phyloP scores from a whole-genome alignment of 2,888 invertebrate species.

The Lepidonotus clava region DNA sequence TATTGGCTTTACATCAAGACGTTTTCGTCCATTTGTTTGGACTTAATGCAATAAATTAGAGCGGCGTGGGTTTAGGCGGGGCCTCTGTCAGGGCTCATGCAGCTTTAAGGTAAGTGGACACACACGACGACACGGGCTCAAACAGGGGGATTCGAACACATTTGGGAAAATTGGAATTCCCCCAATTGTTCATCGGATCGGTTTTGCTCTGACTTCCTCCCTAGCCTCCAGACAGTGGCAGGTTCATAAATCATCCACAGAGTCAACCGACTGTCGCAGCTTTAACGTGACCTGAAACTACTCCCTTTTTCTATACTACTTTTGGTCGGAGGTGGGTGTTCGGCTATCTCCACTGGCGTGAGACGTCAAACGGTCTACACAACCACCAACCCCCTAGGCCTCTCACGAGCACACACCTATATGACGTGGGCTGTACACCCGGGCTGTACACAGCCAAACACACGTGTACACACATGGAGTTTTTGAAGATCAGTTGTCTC shows the following conservation, averaged over 20 bases:
- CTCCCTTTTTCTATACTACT: neutral
- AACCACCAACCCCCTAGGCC: too few relatives aligned
- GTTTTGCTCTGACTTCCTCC: neutral
- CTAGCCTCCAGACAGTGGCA: neutral
- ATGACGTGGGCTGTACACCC: too few relatives aligned
- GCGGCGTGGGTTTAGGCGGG: conserved; percentile 10
- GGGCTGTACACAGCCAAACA: too few relatives aligned
- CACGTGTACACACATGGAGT: too few relatives aligned
- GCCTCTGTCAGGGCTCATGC: neutral
- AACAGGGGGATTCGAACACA: neutral
- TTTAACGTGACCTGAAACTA: neutral
- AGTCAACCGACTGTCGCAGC: conserved; percentile 31
- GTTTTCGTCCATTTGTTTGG: conserved; percentile 47
- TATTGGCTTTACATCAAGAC: conserved; percentile 48
- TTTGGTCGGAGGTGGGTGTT: too few relatives aligned
- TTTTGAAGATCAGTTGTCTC: too few relatives aligned
- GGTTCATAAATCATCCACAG: neutral
- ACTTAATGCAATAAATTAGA: conserved; percentile 46
- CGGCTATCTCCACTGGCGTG: too few relatives aligned
- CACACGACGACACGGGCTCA: neutral
- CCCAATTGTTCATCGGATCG: neutral
- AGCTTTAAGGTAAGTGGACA: conserved; percentile 11
- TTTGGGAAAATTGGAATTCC: too few relatives aligned
- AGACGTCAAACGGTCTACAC: too few relatives aligned
- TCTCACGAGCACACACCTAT: too few relatives aligned